Percentiles rank a stretch among this genome's conserved stretches.
These are phyloP conservation scores for Chelonia mydas DNA, from an alignment of 2,797 vertebrate genomes.

Conservation along the genomic window DNA sequence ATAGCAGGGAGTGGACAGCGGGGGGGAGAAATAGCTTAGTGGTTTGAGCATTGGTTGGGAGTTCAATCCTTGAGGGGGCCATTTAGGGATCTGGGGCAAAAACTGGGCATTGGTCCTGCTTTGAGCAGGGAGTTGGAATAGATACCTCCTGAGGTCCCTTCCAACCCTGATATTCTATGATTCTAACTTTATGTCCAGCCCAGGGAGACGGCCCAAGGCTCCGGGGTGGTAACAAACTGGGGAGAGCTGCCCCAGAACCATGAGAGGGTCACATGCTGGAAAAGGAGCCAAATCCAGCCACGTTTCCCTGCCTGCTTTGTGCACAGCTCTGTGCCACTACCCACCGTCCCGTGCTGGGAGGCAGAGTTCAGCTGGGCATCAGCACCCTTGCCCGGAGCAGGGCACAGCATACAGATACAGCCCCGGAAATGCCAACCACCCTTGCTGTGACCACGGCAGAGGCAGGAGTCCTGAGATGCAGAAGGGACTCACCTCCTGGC, in stretches of 20 bases:
- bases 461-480: not conserved
- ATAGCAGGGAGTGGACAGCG: not conserved
- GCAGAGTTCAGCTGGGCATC: rapidly evolving
- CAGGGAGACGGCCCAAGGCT: not conserved
- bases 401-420: not conserved
- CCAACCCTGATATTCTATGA: too few species aligned
- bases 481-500: conserved; percentile 88
- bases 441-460: not conserved
- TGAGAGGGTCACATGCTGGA: rapidly evolving
- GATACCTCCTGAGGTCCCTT: too few species aligned
- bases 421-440: not conserved
- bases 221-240: not conserved
- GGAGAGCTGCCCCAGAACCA: not conserved
- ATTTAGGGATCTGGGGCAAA: too few species aligned
- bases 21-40: too few species aligned
- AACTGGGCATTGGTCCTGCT: too few species aligned
- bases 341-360: rapidly evolving
- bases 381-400: not conserved
- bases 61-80: too few species aligned
- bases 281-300: not conserved
- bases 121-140: too few species aligned
- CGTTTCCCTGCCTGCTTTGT: not conserved
- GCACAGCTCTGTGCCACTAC: rapidly evolving
- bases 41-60: too few species aligned
- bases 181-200: not conserved